phyloP scores from a whole-genome alignment of 2,888 invertebrate genomes.

The Erebia epiphron region DNA sequence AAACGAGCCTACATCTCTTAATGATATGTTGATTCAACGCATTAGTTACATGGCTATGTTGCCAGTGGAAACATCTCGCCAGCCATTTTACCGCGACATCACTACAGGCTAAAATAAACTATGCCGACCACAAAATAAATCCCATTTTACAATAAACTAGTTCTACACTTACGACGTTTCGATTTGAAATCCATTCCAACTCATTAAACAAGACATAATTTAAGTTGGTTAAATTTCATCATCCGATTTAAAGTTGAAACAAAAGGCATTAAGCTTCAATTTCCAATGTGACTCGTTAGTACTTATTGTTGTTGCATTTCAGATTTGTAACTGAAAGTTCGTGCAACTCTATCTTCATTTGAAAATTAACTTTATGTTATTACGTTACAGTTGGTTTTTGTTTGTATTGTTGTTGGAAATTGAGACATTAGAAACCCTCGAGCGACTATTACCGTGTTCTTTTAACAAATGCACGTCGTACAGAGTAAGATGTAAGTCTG shows the following conservation, averaged over 20 bases:
- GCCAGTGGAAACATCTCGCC: slow-evolving; percentile 80
- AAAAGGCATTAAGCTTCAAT: slow-evolving; percentile 49
- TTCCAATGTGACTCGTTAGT: slow-evolving; percentile 37
- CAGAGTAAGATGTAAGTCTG: slow-evolving; percentile 79
- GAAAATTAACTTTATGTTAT: slow-evolving; percentile 46
- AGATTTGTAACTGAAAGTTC: slow-evolving; percentile 48
- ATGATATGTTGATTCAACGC: slow-evolving; percentile 82
- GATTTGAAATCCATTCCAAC: slow-evolving; percentile 55
- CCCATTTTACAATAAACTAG: slow-evolving; percentile 30
- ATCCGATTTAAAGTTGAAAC: slow-evolving; percentile 54
- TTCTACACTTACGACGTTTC: slow-evolving; percentile 46
- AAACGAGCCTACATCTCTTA: slow-evolving; percentile 79
- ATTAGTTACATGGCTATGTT: slow-evolving; percentile 83
- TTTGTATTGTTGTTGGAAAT: slow-evolving; percentile 56
- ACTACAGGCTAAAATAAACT: slow-evolving; percentile 46
- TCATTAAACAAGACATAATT: slow-evolving; percentile 83
- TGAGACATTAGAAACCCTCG: slow-evolving; percentile 81
- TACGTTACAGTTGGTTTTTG: slow-evolving; percentile 50
- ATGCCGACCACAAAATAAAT: slow-evolving; percentile 29
- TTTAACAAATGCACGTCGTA: slow-evolving; percentile 79
- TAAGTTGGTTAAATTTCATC: slow-evolving; percentile 56
- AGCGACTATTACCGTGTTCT: slow-evolving; percentile 80
- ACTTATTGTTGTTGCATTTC: slow-evolving; percentile 53
- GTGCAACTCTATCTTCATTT: slow-evolving; percentile 54
- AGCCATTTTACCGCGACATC: slow-evolving; percentile 46